Base-by-base conservation (phyloP, 2,888 invertebrate genomes). In the Stenchaetothrips biformis region DNA sequence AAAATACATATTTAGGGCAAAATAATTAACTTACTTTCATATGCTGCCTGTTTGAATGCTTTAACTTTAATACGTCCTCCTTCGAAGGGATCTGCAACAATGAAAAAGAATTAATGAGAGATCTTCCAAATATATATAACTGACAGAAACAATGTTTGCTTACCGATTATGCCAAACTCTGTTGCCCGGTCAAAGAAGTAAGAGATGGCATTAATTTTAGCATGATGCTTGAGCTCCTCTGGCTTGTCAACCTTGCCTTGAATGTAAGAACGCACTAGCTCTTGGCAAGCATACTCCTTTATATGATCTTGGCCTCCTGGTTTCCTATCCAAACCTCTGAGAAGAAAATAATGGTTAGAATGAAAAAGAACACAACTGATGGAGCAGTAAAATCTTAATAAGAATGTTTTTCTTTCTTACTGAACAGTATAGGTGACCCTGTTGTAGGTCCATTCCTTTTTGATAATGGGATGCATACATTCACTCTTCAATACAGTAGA, bases 111-210 rank as follows among this genome's bases (percentile, higher is more conserved):
- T 37, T 37, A 37, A 37, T 37, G 37, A 37, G 37, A 37, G 37
- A 37, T 37, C 37, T 4, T 37, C 4, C 1, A 37, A 37, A 37
- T 4, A 37, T 37, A 37, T 37, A 37, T 37, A 4, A 37, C 4
- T 37, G 37, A 37, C 37, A 37, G 37, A 37, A 37, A 37, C 4
- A 37, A 2, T 37, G 37, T 37, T 37, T 37, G 37, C 86, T 85
- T 82, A 91, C 91, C 92, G 83, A 96, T 93, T 78, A 97, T 88
- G 0, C 94, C 94, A 0, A 93, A 93, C 86, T 97, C 97, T 0
- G 93, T 92, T 6, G 97, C 96, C 81, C 96, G 90, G 85, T 99
- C 98, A 87, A 94, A 98, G 88, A 96, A 99, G 87, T 97, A 99
- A 85, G 97, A 96, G 88, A 99, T 96, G 18, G 96, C 95, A 83